Evolutionary conservation across 2,797 vertebrate species (phyloP).

Genomic region (Galaxias olidus): DNA sequence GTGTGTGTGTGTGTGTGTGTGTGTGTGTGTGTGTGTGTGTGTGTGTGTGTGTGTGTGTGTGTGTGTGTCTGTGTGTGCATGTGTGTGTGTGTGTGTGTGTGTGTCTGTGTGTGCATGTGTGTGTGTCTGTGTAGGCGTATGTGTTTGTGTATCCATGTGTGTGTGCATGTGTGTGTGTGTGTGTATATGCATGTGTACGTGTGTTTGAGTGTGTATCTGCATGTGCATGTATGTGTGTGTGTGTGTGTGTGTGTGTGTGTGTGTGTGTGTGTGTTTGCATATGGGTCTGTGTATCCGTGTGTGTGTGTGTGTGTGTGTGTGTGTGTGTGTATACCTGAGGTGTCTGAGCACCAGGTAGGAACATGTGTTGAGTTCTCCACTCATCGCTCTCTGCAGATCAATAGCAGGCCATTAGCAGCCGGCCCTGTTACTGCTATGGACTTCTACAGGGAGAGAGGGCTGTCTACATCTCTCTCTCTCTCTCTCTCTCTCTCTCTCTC

Average conservation of each 20-base stretch:
- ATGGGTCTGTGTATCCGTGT: background rate
- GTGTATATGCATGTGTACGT: constrained; percentile 1
- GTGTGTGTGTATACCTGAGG: constrained; percentile 61
- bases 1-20: constrained; percentile 14
- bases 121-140: constrained; percentile 71
- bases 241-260: constrained; percentile 12
- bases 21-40: constrained; percentile 12
- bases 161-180: constrained; percentile 18
- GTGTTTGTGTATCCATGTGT: constrained; percentile 50
- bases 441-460: constrained; percentile 46
- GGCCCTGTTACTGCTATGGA: constrained; percentile 72
- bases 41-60: constrained; percentile 11
- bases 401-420: constrained; percentile 74
- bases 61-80: background rate
- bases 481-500: background rate
- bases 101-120: constrained; percentile 56
- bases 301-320: constrained; percentile 13
- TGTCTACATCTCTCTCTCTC: constrained; percentile 13
- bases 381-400: constrained; percentile 69
- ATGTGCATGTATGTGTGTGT: constrained; percentile 15
- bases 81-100: constrained; percentile 8
- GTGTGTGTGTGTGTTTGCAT: constrained; percentile 10
- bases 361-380: constrained; percentile 69
- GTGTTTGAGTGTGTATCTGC: constrained; percentile 47
- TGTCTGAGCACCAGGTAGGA: constrained; percentile 65